Conservation (phyloP, 2,888 invertebrate genomes). For the Aleiodes leptofemur region DNA sequence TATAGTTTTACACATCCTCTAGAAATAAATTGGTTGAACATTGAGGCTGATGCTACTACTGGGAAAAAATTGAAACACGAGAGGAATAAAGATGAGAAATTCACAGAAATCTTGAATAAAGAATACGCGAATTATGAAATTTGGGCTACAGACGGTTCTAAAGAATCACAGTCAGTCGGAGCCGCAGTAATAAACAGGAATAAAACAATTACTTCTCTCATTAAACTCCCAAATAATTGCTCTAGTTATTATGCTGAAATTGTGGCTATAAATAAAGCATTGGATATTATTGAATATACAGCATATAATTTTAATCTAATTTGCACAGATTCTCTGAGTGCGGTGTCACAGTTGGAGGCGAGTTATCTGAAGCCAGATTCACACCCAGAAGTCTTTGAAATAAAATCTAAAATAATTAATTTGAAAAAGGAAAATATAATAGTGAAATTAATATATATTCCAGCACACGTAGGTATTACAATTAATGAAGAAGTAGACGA, state of each 20-base stretch:
- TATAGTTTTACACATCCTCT: slow-evolving; percentile 18
- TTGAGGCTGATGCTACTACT: neutral
- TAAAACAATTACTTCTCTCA: neutral
- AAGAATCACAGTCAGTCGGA: neutral
- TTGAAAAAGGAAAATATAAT: slow-evolving; percentile 5
- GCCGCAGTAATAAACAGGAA: neutral
- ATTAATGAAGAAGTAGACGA: slow-evolving; percentile 50
- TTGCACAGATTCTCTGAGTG: slow-evolving; percentile 46
- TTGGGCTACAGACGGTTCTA: slow-evolving; percentile 44
- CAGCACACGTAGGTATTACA: slow-evolving; percentile 47
- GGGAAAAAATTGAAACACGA: slow-evolving; percentile 10
- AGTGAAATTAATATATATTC: slow-evolving; percentile 49
- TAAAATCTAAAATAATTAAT: slow-evolving; percentile 13
- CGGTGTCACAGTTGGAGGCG: slow-evolving; percentile 39
- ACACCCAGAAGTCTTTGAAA: neutral
- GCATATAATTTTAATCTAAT: slow-evolving; percentile 23
- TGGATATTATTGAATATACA: slow-evolving; percentile 24
- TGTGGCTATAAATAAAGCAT: slow-evolving; percentile 38
- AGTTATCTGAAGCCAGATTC: neutral
- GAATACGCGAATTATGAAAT: neutral
- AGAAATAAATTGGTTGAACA: slow-evolving; percentile 7
- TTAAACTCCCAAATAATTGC: slow-evolving; percentile 11
- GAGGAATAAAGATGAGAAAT: neutral
- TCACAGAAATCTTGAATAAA: neutral
- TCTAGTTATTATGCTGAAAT: slow-evolving; percentile 52